Evolutionary conservation across 2,113 vertebrate species (phyloP).

Genomic region (Cebidichthys violaceus): DNA sequence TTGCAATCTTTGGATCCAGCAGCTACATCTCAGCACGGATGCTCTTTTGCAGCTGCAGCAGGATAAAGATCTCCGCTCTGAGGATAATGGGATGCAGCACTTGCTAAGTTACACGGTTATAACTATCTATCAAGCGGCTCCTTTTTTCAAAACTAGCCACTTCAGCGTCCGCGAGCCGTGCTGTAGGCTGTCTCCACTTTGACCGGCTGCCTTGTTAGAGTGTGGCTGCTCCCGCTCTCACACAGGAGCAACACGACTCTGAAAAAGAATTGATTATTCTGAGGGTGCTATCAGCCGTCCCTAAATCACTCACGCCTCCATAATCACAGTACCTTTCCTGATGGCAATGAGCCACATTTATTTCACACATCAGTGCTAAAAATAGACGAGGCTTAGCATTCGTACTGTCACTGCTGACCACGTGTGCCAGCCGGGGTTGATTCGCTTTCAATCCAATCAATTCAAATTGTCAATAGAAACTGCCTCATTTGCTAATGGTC

Average conservation of each 20-base stretch:
- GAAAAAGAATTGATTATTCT: slow-evolving; percentile 58
- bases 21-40: slow-evolving; percentile 52
- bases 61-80: slow-evolving; percentile 66
- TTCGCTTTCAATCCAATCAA: slow-evolving; percentile 60
- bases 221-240: slow-evolving; percentile 30
- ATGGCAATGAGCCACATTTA: slow-evolving; percentile 58
- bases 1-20: slow-evolving; percentile 49
- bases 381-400: slow-evolving; percentile 50
- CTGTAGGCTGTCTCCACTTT: slow-evolving; percentile 34
- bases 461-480: slow-evolving; percentile 58
- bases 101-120: slow-evolving; percentile 69
- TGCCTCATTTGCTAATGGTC: slow-evolving; percentile 61
- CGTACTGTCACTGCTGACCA: slow-evolving; percentile 29
- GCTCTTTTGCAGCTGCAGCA: slow-evolving; percentile 61
- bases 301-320: slow-evolving; percentile 53
- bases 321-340: slow-evolving; percentile 50
- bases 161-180: slow-evolving; percentile 39
- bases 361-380: slow-evolving; percentile 55
- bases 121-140: slow-evolving; percentile 65
- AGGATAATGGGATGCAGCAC: slow-evolving; percentile 72
- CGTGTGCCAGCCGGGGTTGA: slow-evolving; percentile 41
- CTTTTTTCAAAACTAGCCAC: slow-evolving; percentile 59
- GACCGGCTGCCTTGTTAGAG: slow-evolving; percentile 58
- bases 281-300: slow-evolving; percentile 42
- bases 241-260: slow-evolving; percentile 1